A percentile compares a stretch with the other conserved stretches of the same genome.
phyloP scores from a whole-genome alignment of 2,888 invertebrate genomes.

The Patella ulyssiponensis region DNA sequence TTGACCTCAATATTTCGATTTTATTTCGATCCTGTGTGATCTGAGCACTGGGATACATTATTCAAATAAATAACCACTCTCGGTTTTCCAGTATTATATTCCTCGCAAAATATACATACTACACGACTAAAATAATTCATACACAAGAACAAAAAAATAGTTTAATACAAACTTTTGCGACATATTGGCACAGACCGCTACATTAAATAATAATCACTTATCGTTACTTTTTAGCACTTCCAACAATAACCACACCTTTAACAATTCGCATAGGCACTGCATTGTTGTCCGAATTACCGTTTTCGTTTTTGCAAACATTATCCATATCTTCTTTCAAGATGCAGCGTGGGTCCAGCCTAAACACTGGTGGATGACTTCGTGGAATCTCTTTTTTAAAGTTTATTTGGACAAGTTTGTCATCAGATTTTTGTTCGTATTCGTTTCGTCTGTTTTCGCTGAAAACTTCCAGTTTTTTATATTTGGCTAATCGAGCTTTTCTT shows the following conservation, averaged over 20 bases:
- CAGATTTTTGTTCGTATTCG: neutral
- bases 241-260: neutral
- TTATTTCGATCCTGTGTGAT: too few species aligned
- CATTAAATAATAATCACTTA: too few species aligned
- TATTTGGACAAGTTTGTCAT: neutral
- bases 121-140: too few species aligned
- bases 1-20: too few species aligned
- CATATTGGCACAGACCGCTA: too few species aligned
- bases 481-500: neutral
- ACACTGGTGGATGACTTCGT: neutral
- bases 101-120: too few species aligned
- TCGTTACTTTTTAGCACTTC: neutral
- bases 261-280: neutral
- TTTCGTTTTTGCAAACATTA: neutral
- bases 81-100: too few species aligned
- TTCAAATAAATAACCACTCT: too few species aligned
- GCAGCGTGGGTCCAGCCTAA: neutral
- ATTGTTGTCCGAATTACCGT: neutral
- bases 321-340: too few species aligned
- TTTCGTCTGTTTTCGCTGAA: neutral
- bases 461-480: neutral
- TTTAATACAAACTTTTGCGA: too few species aligned
- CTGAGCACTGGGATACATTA: too few species aligned
- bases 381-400: neutral
- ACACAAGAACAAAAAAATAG: too few species aligned